Evolutionary conservation across 2,888 invertebrate species (phyloP), one percentile per base, ranked within the genome.

Genomic region (Steinernema hermaphroditum): DNA sequence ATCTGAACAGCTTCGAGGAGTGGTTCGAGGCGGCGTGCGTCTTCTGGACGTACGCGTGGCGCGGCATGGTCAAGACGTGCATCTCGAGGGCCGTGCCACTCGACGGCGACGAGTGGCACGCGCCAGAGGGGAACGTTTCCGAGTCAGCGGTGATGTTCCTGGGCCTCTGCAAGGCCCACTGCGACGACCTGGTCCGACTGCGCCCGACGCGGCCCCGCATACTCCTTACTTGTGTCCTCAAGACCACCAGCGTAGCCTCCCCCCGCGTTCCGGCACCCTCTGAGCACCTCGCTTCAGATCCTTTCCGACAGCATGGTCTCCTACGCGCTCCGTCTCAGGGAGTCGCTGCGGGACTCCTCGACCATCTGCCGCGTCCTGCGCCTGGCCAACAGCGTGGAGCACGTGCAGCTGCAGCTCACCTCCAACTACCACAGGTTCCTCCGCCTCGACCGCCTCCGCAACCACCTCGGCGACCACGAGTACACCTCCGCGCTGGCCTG

Each of bases 151-250:
- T 78, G 34, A 78, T 76, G 49, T 73, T 75, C 19, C 46, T 78
- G 14, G 78, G 81, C 4, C 75, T 78, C 69, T 78, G 78, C 68
- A 80, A 81, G 50, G 80, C 80, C 4, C 70, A 81, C 19, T 80
- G 80, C 62, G 80, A 78, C 71, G 78, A 78, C 49, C 75, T 73
- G 27, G 19, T 79, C 8, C 49, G 75, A 1, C 68, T 78, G 19
- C 41, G 69, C 16, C 50, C 78, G 19, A 76, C 79, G 14, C 27
- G 72, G 6, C 68, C 68, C 19, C 34, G 32, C 19, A 74, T 78
- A 19, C 37, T 73, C 29, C 50, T 75, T 32, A 27, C 81, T 6
- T 79, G 79, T 37, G 43, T 49, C 19, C 29, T 78, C 12, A 78
- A 81, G 49, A 71, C 78, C 41, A 73, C 74, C 22, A 69, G 77